Base-by-base conservation (phyloP, 2,797 vertebrate species). In the Liparis tanakae region DNA sequence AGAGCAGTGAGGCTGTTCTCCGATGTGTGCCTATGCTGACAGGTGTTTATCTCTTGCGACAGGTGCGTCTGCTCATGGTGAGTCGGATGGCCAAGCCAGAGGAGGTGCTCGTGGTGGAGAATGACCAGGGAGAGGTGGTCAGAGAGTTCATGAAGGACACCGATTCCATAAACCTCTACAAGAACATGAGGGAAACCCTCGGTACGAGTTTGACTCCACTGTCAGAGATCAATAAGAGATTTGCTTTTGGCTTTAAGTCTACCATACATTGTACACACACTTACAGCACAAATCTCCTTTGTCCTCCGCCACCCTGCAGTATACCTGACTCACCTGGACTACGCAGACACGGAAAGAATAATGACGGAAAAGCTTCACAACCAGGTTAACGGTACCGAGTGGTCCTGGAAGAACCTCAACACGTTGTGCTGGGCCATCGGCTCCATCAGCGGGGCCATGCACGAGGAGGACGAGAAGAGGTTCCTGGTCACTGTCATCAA, bases 91-190 rank as follows among this genome's bases (percentile, higher is more conserved):
- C 98, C 70, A 99, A 99, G 82, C 98, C 98, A 1, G 98, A 99
- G 88, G 98, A 99, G 89, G 98, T 99, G 15, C 87, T 99, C 76
- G 98, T 99, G 81, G 98, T 99, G 91, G 98, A 99, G 92, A 99
- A 99, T n/a, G 98, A 99, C 89, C 98, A 99, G 89, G 98, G 98
- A 69, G 98, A 99, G 89, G 98, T 99, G 83, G 98, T 99, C 58
- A 88, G 98, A 82, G 98, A 99, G 92, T 99, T 99, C 89, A 99
- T 99, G 98, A 99, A 99, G 93, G 98, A 99, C 90, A 99, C 98
- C 0, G 98, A 99, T 88, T 99, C 98, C 72, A 99, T 99, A 89
- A 99, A 99, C 92, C 94, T 99, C 78, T 99, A 99, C 91, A 99
- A 99, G 93, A 99, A 99, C 84, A 99, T 99, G 98, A 96, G 98